These are phyloP conservation scores for Dolichoris vasculosae DNA, from an alignment of 1,140 invertebrate species.

Conservation along the genomic window DNA sequence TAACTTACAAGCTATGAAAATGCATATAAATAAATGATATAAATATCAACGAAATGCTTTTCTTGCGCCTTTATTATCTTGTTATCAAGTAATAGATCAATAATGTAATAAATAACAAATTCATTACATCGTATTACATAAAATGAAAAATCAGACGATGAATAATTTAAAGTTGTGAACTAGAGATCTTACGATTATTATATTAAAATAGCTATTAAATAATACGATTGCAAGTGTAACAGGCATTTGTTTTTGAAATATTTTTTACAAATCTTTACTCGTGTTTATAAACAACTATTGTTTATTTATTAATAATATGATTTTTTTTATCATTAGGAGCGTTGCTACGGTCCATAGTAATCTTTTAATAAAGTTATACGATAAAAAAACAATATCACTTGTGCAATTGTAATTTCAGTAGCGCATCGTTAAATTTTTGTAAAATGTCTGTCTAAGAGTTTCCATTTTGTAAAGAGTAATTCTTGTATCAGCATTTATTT, in stretches of 20 bases:
- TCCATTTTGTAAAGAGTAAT: not conserved
- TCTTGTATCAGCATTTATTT: not conserved
- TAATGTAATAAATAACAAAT: not conserved
- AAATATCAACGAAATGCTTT: conserved; percentile 11
- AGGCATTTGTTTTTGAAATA: not conserved
- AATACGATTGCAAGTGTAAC: not conserved
- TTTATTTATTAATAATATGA: conserved; percentile 43
- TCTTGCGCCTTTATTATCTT: not conserved
- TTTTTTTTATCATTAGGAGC: conserved; percentile 13
- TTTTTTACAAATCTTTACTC: conserved; percentile 31
- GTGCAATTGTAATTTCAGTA: conserved; percentile 24
- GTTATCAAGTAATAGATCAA: not conserved
- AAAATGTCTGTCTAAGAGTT: not conserved
- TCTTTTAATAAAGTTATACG: conserved; percentile 17
- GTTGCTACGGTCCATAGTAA: conserved; percentile 20
- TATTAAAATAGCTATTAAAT: conserved; percentile 20
- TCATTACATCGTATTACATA: not conserved
- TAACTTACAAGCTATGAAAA: not conserved
- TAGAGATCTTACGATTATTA: not conserved
- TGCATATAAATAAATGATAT: not conserved
- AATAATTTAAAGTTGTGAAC: not conserved
- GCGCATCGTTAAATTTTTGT: not conserved
- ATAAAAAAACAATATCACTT: conserved; percentile 5
- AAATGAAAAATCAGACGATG: not conserved
- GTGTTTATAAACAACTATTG: conserved; percentile 32